Evolutionary conservation across 2,797 vertebrate species (phyloP), one percentile per base, ranked within the genome.

Genomic region (Molossus alvarezi): DNA sequence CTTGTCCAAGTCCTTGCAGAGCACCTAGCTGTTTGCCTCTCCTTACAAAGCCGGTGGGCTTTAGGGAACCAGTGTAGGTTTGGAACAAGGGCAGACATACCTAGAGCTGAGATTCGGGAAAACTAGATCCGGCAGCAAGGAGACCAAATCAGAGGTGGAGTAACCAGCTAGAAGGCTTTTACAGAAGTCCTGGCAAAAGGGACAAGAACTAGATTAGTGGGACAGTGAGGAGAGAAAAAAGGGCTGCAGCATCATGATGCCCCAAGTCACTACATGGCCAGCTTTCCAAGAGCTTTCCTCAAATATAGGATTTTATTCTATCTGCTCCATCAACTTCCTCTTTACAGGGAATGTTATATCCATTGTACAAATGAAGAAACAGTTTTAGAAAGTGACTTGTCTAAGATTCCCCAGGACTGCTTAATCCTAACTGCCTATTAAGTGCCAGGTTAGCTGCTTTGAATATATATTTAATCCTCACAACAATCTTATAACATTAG

Each of bases 261-360:
- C 65, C 48, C 6, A 18, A 29, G 29, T 29, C 65, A 67, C 64
- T 23, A 53, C 12, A 41, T 10, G 18, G 60, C 41, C 53, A 69
- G 8, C 69, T 69, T 69, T 82, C 76, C 17, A 60, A 91, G n/a
- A 51, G 29, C 37, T 58, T 72, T 23, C 23, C 53, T 75, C 37
- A 88, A 29, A 83, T 25, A 17, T 55, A 90, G 62, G 23, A 5
- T 73, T 95, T 92, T 62, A 86, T 94, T 76, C 55, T 37, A 12
- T 45, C 15, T 71, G 65, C 60, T 85, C 72, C 15, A 85, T 41
- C 62, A 90, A 62, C 17, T 73, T 80, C 71, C 72, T 53, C 60
- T 86, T 60, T 60, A 27, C 60, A 91, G 57, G 62, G 41, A 88
- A n/a, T 64, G 87, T 81, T 87, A 75, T 33, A 88, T 53, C 48